Evolutionary conservation across 2,888 invertebrate genomes (phyloP), one percentile per base, ranked within the genome.

Genomic region (Yponomeuta cagnagella): DNA sequence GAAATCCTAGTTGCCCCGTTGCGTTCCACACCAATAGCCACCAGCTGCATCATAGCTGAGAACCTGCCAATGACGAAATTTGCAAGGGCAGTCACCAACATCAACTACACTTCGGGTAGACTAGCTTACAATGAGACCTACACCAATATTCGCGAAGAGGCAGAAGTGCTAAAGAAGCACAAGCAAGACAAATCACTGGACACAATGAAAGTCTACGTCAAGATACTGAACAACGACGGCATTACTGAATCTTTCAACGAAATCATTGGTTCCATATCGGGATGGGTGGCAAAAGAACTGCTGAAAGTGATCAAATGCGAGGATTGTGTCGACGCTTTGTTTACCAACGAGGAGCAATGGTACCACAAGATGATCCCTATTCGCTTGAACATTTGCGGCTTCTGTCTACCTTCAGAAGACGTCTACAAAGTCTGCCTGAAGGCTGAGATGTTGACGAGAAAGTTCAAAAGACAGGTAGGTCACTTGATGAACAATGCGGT

Each of bases 321-420:
- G 63, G 15, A 37, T 10, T 72, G 72, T n/a, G 48, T 71, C 30
- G 71, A 72, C 23, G 12, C 48, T 0, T 43, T 72, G 64, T 31
- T 64, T 12, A 63, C 58, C 1, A 67, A 71, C 33, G 67, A 69
- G 37, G 70, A 63, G 63, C 30, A 63, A 37, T 71, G 70, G 71
- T 72, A 70, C 65, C 72, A 72, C 65, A 72, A 68, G 64, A 68
- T 48, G 31, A 72, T 72, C 64, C 68, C 71, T 0, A 48, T 70
- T 6, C 71, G 52, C 52, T 15, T 64, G 58, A 48, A 70, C 12
- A 1, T 70, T 10, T 12, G 63, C n/a, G 70, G 68, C 0, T 23
- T 72, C 10, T 72, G 71, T 10, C 58, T 70, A 58, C 70, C 72
- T 1, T 71, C 71, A n/a, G 69, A 72, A 30, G 71, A 72, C 15